Base-by-base conservation (phyloP, 30 jellyfish, hydroid and myxozoan species). In the Turritopsis dohrnii region DNA sequence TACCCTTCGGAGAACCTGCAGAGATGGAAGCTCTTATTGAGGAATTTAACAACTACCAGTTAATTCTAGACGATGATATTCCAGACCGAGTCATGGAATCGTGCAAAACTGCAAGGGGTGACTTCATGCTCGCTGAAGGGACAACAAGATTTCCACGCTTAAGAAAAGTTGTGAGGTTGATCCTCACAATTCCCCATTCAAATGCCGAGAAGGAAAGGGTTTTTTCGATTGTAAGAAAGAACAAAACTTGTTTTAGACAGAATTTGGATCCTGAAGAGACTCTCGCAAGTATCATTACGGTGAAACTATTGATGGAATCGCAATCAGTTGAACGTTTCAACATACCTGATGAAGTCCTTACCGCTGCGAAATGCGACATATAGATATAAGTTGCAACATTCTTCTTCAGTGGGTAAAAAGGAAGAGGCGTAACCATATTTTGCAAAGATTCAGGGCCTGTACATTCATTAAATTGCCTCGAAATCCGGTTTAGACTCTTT, bases 181-280 rank as follows among this genome's bases (percentile, higher is more conserved):
- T 72, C 23, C 30, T 72, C 18, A 24, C 30, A 24, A 18, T 72
- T 16, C 81, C 30, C 18, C 81, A 72, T 28, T 72, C 81, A 28
- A 72, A 72, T 23, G 81, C 81, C 16, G 81, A 72, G 28, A 28
- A 72, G 81, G 28, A 23, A 24, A 72, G 18, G 23, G n/a, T n/a
- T 72, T 72, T 72, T 72, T 72, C 81, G 18, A 72, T 72, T 18
- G 81, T 72, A 18, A 18, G 81, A 72, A 72, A 72, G 30, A 72
- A 72, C 81, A 72, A 72, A 72, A 72, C 81, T 16, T 21, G 52
- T 24, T 72, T 72, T 23, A 72, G 81, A 28, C 81, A 18, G 18
- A 54, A 54, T 18, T 54, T 54, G 72, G 72, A 54, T 54, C 72
- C 72, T 54, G 72, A 18, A 54, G 72, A 54, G n/a, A n/a, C 72